A percentile compares a stretch with the other conserved stretches of the same genome.
phyloP scores from a whole-genome alignment of 2,888 invertebrate species.

The Drosophila anceps region DNA sequence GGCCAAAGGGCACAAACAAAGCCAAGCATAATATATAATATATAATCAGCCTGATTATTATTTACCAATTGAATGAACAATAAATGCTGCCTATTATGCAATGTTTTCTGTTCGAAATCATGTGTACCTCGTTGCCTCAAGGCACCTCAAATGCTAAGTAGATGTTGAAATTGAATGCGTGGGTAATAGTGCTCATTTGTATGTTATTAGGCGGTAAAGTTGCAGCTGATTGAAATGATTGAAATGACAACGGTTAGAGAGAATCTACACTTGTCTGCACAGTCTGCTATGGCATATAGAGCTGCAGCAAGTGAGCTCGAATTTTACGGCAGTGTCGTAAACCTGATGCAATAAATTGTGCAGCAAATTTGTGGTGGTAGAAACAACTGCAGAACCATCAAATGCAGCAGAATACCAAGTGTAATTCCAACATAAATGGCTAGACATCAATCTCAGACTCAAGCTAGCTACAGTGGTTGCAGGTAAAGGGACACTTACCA shows the following conservation, averaged over 20 bases:
- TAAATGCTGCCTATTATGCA: conserved; percentile 16
- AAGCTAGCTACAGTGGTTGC: conserved; percentile 40
- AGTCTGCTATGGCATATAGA: conserved; percentile 28
- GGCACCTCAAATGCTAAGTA: background rate
- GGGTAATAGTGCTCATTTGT: background rate
- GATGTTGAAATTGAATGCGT: background rate
- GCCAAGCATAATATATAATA: conserved; percentile 27
- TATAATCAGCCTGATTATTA: conserved; percentile 34
- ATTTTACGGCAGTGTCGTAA: conserved; percentile 49
- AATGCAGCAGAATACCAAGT: conserved; percentile 67
- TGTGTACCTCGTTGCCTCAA: background rate
- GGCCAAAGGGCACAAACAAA: conserved; percentile 6
- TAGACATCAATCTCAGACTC: conserved; percentile 72
- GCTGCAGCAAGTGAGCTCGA: conserved; percentile 4
- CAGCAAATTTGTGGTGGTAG: conserved; percentile 50
- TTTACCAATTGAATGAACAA: conserved; percentile 19
- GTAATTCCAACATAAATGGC: conserved; percentile 73
- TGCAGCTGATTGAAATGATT: conserved; percentile 40
- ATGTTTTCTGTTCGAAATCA: conserved; percentile 6
- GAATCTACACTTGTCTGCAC: conserved; percentile 25
- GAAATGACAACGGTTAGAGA: conserved; percentile 40
- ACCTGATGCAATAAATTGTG: conserved; percentile 66
- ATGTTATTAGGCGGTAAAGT: conserved; percentile 6
- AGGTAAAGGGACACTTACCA: conserved; percentile 61
- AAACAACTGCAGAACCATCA: conserved; percentile 64